Base-by-base conservation (phyloP, 2,888 invertebrate species). In the Cryptus viduatorius region DNA sequence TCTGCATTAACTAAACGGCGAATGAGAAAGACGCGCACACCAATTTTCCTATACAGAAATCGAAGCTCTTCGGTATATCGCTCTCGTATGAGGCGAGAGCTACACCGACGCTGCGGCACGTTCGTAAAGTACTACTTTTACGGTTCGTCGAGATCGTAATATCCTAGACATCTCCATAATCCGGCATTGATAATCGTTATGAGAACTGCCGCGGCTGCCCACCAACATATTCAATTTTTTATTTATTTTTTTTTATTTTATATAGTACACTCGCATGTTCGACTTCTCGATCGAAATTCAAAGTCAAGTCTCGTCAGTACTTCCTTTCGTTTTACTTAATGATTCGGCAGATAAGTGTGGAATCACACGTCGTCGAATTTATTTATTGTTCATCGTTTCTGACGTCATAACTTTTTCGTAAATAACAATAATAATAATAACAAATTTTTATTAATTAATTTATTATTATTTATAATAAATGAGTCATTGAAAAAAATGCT, bases 101-200 rank as follows among this genome's bases (percentile, higher is more conserved):
- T 69, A 50, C 50, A 31, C 42, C 42, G 19, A 31, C 24, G 19
- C 12, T 4, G 24, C 72, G 46, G 76, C 81, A 82, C 68, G 82
- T 83, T 68, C 85, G 85, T 86, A 86, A 86, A 86, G 69, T 86
- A 73, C 71, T 73, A 85, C 85, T 82, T 86, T 86, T 86, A 86
- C 77, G 85, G 76, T 71, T 79, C 64, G 31, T 64, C 76, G 82
- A 79, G 89, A 86, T 90, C 92, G 89, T 93, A 93, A 93, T 87
- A 86, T 92, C 89, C 87, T 86, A 89, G 91, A 93, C 90, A 90
- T 92, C 93, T 93, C 92, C 92, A 92, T 93, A 85, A 81, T 83
- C 81, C 82, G 78, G 79, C 79, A 85, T 68, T 79, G 80, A 82
- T 87, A 86, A 86, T 82, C 83, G 81, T 72, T 71, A 48, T 19